Evolutionary conservation across 2,797 vertebrate genomes (phyloP).

Genomic region (Lacerta agilis): DNA sequence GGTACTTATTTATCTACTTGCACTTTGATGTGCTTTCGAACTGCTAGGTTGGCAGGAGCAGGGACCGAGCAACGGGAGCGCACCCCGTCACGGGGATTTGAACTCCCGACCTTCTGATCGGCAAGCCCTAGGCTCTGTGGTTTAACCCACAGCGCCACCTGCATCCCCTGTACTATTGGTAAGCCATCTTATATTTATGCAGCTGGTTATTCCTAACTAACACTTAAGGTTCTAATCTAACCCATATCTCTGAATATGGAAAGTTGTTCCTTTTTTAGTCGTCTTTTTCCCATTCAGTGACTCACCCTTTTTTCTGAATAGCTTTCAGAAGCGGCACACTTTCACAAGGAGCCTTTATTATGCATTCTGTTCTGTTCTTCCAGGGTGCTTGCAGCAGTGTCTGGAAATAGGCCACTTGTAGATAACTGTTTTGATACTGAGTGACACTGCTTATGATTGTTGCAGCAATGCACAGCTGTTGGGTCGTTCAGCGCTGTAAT

Average conservation of each 20-base stretch:
- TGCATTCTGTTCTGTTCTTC: background rate
- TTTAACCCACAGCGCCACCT: no score
- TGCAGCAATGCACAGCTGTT: background rate
- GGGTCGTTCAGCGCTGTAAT: background rate
- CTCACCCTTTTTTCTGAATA: background rate
- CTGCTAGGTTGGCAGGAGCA: no score
- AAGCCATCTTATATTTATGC: no score
- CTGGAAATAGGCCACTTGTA: background rate
- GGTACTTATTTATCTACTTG: no score
- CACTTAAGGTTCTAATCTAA: background rate
- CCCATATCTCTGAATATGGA: background rate
- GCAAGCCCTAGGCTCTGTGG: no score
- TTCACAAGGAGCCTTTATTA: background rate
- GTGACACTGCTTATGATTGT: background rate
- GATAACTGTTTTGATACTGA: slow-evolving; percentile 15
- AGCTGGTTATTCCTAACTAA: no score
- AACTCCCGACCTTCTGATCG: no score
- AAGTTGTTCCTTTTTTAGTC: background rate
- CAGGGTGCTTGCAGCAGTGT: background rate
- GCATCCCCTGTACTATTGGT: no score
- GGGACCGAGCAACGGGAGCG: no score
- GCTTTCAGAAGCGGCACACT: background rate
- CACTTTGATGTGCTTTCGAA: no score
- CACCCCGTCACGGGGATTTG: no score
- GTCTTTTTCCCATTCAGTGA: background rate